Base-by-base conservation (phyloP, 1,140 invertebrate genomes). In the Pogonus chalceus region DNA sequence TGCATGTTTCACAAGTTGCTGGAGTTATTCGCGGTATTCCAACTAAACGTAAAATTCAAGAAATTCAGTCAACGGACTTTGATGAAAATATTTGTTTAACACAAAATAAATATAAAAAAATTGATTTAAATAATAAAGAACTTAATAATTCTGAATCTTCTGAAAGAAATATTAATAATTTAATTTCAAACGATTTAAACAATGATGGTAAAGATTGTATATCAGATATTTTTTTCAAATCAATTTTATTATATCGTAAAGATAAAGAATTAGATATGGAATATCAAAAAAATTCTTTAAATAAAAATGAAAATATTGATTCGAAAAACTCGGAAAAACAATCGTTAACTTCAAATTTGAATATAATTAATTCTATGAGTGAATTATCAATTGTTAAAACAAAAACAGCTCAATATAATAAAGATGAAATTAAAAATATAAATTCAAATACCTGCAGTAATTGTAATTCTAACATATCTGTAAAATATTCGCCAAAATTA, bases 161-260 rank as follows among this genome's bases (percentile, higher is more conserved):
- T 56, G 24, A n/a, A 51, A 43, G 16, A 12, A 58, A 0, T 59
- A 47, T 52, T 59, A 57, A 7, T 57, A 58, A 49, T 58, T 58
- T 2, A 59, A 56, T 2, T 54, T 54, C 10, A 56, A 61, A 20
- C 59, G 26, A 2, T 54, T 54, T 7, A 56, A 61, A 20, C 59
- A 23, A 50, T n/a, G 50, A 60, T 43, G 65, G 63, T 1, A 65
- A 67, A 57, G 47, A 58, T 35, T 35, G 65, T 1, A 63, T 67
- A 35, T 58, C 65, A 64, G 56, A 65, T 54, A 65, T 65, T 59
- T 67, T 67, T 51, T 53, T 67, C 18, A 65, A 62, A 54, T 67
- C 65, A 1, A 60, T 61, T 10, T 53, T 31, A 12, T 16, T 46
- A 4, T 55, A 23, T 51, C 3, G 18, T 10, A 31, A 4, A 31